Base-by-base conservation (phyloP, 35 echinoderm and acorn worm species). In the Nesometra sesokonis region DNA sequence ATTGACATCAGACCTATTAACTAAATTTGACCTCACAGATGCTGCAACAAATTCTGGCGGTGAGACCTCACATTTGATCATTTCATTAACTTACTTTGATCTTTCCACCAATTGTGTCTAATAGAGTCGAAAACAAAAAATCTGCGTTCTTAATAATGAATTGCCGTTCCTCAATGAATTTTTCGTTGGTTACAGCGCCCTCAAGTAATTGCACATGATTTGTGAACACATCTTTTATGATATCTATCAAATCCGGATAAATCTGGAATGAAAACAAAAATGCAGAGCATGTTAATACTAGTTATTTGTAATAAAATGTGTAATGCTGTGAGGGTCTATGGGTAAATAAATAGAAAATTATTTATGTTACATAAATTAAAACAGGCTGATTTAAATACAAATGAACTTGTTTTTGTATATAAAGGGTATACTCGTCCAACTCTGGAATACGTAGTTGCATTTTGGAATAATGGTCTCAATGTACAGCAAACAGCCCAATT, bases 131-230 rank as follows among this genome's bases (percentile, higher is more conserved):
- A 83, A 94, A 99, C 36, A 99, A 80, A 85, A 89, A 99, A 36
- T 94, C 92, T 33, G 94, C 82, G 31, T 99, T 99, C 82, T 90
- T 99, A 30, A 99, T 33, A 77, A 99, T 93, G 85, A 94, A 90
- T n/a, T 76, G 82, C 29, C 96, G 47, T 47, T 94, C 96, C 17
- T 94, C 87, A 37, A 92, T 90, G 81, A 92, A 99, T 30, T 90
- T 83, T 23, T 94, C 96, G 0, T 93, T 79, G 11, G 82, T 99
- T 17, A 89, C 96, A 36, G 90, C 92, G 29, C 77, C 76, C 47
- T 88, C 90, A 82, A 99, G 89, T 30, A 94, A 85, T 37, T 94
- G 86, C 32, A 99, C 83, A 82, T 99, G 92, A 31, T 90, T 92
- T 30, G 92, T 82, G 79, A 91, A 87, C 29, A 99, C 96, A 38